Base-by-base conservation (phyloP, 53 echinoderm and acorn worm genomes). In the Echinometra lucunter region DNA sequence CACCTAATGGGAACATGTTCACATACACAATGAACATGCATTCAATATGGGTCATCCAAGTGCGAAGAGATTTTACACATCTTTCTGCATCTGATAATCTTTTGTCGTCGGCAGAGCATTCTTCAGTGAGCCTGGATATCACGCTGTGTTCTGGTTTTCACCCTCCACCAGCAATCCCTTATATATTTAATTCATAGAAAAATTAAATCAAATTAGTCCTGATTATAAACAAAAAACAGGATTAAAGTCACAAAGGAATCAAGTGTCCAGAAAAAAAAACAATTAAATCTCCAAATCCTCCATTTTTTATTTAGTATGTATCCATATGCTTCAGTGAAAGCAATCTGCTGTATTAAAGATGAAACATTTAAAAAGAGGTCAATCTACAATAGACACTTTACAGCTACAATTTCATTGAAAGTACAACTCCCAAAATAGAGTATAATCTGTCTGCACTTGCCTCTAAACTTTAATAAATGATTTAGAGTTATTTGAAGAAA, bases 201-300 rank as follows among this genome's bases (percentile, higher is more conserved):
- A 85, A 85, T 85, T 85, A 85, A 85, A 85, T 85, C 85, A 85
- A 85, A 85, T 45, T 85, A 47, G 15, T 25, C 85, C 28, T 85
- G n/a, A 85, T 49, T 85, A 85, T 85, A 85, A n/a, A 85, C n/a
- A 47, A 28, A 12, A 49, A 85, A 85, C n/a, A 85, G 49, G 85
- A 85, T 85, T 85, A 5, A 28, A 27, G n/a, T 85, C 85, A 85
- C 85, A 85, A 85, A 49, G 85, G 47, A 13, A 10, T 81, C 81
- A 81, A 85, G 49, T 47, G 16, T 28, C 85, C 13, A 6, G 45
- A 85, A 49, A 85, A 85, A 49, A 10, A 49, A 45, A 49, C 6
- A 16, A 47, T n/a, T 35, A 85, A 49, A 81, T 81, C 37, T 74
- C 35, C 34, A 74, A 74, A 11, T 85, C 30, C 44, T 7, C 47